These are phyloP conservation scores for Istiophorus platypterus DNA, from an alignment of 2,113 vertebrate species.

Conservation along the genomic window DNA sequence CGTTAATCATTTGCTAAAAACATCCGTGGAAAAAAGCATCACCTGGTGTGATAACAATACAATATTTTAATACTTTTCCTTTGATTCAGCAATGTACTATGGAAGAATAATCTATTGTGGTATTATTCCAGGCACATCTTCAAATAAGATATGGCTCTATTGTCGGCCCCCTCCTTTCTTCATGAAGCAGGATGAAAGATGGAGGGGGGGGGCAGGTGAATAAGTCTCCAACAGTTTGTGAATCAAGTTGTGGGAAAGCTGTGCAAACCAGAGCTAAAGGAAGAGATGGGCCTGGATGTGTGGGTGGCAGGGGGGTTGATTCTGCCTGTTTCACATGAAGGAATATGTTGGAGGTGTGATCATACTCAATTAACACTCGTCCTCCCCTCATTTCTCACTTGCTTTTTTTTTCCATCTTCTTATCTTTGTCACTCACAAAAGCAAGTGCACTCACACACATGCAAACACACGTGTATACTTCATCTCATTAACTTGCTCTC, in stretches of 20 bases:
- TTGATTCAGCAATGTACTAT: background rate
- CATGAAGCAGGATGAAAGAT: background rate
- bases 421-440: conserved; percentile 17
- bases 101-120: background rate
- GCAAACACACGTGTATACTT: conserved; percentile 42
- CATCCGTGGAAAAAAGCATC: conserved; percentile 14
- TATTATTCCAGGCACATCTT: background rate
- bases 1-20: conserved; percentile 23
- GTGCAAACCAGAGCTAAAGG: no score
- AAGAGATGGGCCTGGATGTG: no score
- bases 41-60: background rate
- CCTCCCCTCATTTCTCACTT: conserved; percentile 47
- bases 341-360: conserved; percentile 64
- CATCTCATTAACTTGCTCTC: conserved; percentile 60
- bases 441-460: conserved; percentile 25
- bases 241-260: conserved; percentile 33
- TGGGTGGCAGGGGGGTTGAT: conserved; percentile 23
- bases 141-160: background rate
- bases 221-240: conserved; percentile 21
- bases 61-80: conserved; percentile 2
- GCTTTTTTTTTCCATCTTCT: background rate
- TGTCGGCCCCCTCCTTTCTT: background rate
- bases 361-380: conserved; percentile 72
- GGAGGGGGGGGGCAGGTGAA: background rate
- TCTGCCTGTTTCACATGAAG: conserved; percentile 33